These are phyloP conservation scores for Trichogramma evanescens DNA, from an alignment of 2,888 invertebrate genomes.

Conservation along the genomic window DNA sequence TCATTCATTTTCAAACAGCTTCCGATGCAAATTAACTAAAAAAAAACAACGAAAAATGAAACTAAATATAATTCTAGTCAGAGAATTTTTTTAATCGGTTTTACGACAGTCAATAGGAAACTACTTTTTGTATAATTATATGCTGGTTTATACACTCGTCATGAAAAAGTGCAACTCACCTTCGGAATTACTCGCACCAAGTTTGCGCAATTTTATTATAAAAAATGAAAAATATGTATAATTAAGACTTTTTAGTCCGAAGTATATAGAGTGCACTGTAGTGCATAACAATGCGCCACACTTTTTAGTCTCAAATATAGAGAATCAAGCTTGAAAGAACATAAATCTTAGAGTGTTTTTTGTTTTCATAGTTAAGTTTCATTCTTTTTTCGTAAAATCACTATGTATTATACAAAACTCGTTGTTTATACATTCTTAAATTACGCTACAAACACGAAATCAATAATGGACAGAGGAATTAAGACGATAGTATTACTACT, in stretches of 20 bases:
- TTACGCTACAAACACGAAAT: slow-evolving; percentile 5
- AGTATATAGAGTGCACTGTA: slow-evolving; percentile 31
- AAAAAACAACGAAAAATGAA: slow-evolving; percentile 18
- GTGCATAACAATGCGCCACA: slow-evolving; percentile 39
- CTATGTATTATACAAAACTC: slow-evolving; percentile 13
- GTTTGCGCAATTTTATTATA: slow-evolving; percentile 7
- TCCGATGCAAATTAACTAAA: slow-evolving; percentile 3
- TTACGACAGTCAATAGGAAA: slow-evolving; percentile 18
- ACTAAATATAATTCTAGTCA: slow-evolving; percentile 13
- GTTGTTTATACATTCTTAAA: slow-evolving; percentile 5
- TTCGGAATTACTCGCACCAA: slow-evolving; percentile 4
- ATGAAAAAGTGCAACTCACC: slow-evolving; percentile 3
- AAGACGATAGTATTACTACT: slow-evolving; percentile 4
- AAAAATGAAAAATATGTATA: slow-evolving; percentile 11
- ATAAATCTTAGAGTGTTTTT: slow-evolving; percentile 1
- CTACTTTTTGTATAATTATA: slow-evolving; percentile 8
- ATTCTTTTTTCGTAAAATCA: slow-evolving; percentile 9
- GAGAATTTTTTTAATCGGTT: slow-evolving; percentile 17
- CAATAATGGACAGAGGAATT: slow-evolving; percentile 19
- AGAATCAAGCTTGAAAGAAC: slow-evolving; percentile 17
- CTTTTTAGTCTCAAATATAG: slow-evolving; percentile 18
- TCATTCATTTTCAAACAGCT: slow-evolving; percentile 13
- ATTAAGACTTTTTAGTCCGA: slow-evolving; percentile 31
- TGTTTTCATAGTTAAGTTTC: slow-evolving; percentile 11
- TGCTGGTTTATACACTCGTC: slow-evolving; percentile 6